Evolutionary conservation across 2,797 vertebrate genomes (phyloP).

Genomic region (Merluccius polli): DNA sequence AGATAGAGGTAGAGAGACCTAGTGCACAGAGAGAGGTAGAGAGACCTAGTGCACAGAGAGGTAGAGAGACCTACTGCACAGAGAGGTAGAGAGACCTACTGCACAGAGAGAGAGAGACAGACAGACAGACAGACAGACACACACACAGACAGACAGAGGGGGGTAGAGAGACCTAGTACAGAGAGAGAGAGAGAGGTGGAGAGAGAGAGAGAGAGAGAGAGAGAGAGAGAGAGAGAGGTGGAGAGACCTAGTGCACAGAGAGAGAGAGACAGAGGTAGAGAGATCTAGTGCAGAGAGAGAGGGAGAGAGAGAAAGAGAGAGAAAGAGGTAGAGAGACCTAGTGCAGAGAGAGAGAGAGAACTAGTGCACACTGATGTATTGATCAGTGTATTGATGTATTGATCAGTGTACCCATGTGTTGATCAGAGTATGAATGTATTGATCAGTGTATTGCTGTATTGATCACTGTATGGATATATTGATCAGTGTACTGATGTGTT

Average conservation of each 20-base stretch:
- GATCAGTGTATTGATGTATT: not conserved
- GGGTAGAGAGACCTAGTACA: not conserved
- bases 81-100: not conserved
- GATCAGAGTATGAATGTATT: not conserved
- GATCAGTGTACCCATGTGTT: not conserved
- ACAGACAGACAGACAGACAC: no score
- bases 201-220: constrained; percentile 74
- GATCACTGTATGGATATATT: not conserved
- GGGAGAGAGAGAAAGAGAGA: not conserved
- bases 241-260: not conserved
- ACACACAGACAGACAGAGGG: no score
- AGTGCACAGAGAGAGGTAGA: no score
- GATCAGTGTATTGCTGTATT: not conserved
- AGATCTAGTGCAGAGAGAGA: no score
- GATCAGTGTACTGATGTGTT: not conserved
- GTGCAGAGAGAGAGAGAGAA: no score
- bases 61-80: not conserved
- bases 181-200: not conserved
- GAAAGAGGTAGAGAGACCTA: not conserved
- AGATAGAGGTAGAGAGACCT: not conserved
- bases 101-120: not conserved
- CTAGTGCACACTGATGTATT: no score
- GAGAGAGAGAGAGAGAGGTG: constrained; percentile 71
- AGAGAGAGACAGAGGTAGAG: not conserved
- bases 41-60: no score